A percentile compares a stretch with the other conserved stretches of the same genome.
Conservation (phyloP, 2,113 vertebrate genomes). For the Chrysemys picta region DNA sequence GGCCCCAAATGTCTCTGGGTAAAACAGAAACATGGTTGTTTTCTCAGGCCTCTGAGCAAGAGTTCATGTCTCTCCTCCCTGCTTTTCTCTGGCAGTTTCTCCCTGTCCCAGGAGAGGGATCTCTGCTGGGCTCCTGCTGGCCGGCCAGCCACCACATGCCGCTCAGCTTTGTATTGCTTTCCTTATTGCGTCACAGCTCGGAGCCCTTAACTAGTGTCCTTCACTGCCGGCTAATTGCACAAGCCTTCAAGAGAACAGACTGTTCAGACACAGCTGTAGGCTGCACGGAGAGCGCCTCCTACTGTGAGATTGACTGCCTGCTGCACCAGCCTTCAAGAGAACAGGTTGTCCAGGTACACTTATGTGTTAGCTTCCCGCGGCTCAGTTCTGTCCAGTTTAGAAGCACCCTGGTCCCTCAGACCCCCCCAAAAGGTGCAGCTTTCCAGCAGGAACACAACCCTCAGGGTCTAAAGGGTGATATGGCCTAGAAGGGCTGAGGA, state of each 20-base stretch:
- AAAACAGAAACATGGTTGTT: background rate
- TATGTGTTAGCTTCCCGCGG: background rate
- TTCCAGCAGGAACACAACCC: background rate
- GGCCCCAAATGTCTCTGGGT: background rate
- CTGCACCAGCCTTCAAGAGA: too few relatives aligned
- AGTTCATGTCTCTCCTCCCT: background rate
- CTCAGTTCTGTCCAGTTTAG: background rate
- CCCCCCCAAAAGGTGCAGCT: background rate
- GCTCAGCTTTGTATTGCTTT: too few relatives aligned
- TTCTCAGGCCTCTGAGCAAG: background rate
- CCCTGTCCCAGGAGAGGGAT: too few relatives aligned
- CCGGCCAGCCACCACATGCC: too few relatives aligned
- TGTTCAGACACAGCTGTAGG: too few relatives aligned
- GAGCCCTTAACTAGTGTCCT: too few relatives aligned
- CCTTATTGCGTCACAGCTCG: too few relatives aligned
- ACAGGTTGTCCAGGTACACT: background rate
- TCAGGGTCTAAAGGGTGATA: background rate
- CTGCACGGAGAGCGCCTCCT: too few relatives aligned
- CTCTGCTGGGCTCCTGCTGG: too few relatives aligned
- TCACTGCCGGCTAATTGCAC: too few relatives aligned
- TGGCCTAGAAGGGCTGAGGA: background rate
- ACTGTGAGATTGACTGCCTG: too few relatives aligned
- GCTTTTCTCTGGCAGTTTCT: background rate
- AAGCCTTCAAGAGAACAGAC: too few relatives aligned
- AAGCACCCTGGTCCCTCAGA: background rate